Base-by-base conservation (phyloP, 2,888 invertebrate genomes). In the Epinotia nisella region DNA sequence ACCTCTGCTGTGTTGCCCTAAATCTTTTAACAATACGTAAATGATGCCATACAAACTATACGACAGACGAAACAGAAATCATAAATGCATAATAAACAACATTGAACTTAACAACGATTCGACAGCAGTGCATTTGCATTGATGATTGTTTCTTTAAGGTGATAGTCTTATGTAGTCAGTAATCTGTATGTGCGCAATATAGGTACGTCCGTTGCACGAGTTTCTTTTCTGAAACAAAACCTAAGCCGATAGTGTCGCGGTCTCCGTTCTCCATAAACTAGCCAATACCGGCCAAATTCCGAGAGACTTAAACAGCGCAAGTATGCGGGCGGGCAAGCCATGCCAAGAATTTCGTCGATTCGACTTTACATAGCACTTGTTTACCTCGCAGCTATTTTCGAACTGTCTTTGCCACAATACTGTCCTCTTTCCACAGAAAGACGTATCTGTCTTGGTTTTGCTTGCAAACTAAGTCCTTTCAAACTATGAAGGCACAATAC, bases 311-410 rank as follows among this genome's bases (percentile, higher is more conserved):
- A 80, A 81, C 78, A 78, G 81, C 81, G 79, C 83, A 89, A 88
- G 87, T 87, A 89, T 87, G 87, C 87, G 84, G 83, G 79, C 84
- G 78, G 79, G 81, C 81, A 78, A 74, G 83, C 85, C 85, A 88
- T 89, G 90, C 87, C 87, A 90, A 89, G 91, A 90, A 92, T 92
- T 91, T 88, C 85, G 87, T 85, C 83, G 86, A 87, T 83, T 86
- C 85, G 84, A 82, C 86, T 90, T 87, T 86, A 85, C 87, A 82
- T 80, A 82, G 85, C 85, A 85, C 87, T 90, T 89, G 90, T 90
- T 92, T 90, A 89, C 91, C 87, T 90, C 90, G 87, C 82, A 79
- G 87, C 85, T 89, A 88, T 88, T 88, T 87, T 85, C 85, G 86
- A 84, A 83, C 67, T 72, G 70, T 68, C 71, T 75, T 74, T 76